A percentile compares a stretch with the other conserved stretches of the same genome.
Evolutionary conservation across 2,888 invertebrate species (phyloP).

Genomic region (Netelia virgata): DNA sequence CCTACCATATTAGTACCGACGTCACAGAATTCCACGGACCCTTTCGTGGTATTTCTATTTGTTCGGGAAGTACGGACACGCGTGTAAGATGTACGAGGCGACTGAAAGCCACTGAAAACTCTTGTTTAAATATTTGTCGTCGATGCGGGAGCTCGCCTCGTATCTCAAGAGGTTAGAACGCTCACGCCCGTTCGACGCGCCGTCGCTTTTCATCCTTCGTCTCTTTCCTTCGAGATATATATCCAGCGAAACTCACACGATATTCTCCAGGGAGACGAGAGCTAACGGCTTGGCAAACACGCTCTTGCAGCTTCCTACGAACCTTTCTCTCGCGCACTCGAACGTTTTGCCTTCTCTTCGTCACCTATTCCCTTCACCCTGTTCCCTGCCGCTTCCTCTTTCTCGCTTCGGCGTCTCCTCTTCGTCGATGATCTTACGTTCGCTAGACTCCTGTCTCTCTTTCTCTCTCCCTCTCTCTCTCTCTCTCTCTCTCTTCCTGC

Average conservation of each 20-base stretch:
- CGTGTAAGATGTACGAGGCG: conserved; percentile 21
- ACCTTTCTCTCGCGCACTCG: conserved; percentile 4
- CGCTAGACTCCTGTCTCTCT: background rate
- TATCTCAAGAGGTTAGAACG: conserved; percentile 39
- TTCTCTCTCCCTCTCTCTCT: background rate
- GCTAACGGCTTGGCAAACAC: conserved; percentile 74
- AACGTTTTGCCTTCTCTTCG: conserved; percentile 65
- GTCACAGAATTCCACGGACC: too few species aligned
- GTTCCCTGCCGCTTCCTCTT: conserved; percentile 23
- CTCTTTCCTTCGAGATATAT: conserved; percentile 25
- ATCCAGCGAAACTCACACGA: conserved; percentile 59
- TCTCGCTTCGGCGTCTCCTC: conserved; percentile 2
- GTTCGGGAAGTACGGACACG: conserved; percentile 40
- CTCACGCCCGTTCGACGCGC: conserved; percentile 31
- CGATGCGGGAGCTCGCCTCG: conserved; percentile 66
- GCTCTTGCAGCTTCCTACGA: conserved; percentile 59
- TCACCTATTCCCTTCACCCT: background rate
- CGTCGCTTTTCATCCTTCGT: conserved; percentile 31
- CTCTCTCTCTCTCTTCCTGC: conserved; percentile 6
- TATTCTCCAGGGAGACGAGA: conserved; percentile 56
- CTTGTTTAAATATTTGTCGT: conserved; percentile 75
- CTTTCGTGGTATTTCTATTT: conserved; percentile 12
- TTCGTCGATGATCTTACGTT: conserved; percentile 30
- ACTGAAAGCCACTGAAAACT: conserved; percentile 65
- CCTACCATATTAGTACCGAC: conserved; percentile 9